These are phyloP conservation scores for Plagodis dolabraria DNA, from an alignment of 2,888 invertebrate species.

Conservation along the genomic window DNA sequence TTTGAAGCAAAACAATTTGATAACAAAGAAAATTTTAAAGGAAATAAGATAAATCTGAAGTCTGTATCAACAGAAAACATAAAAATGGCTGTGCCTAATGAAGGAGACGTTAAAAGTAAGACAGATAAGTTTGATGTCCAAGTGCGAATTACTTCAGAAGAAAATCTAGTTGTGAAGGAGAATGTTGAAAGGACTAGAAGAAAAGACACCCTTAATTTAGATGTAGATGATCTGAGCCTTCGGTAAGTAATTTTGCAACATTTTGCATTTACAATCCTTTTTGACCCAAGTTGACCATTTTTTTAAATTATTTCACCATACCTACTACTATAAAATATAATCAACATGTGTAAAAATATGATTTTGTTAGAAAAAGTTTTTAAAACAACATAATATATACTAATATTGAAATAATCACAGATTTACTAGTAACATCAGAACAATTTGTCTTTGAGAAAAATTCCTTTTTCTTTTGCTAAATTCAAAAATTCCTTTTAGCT, in stretches of 20 bases:
- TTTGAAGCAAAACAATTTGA: slow-evolving; percentile 60
- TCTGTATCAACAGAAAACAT: slow-evolving; percentile 67
- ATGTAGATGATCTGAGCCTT: slow-evolving; percentile 83
- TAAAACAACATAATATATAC: too few relatives aligned
- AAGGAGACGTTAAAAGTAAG: slow-evolving; percentile 70
- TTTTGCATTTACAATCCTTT: too few relatives aligned
- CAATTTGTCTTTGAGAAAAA: too few relatives aligned
- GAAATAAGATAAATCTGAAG: slow-evolving; percentile 61
- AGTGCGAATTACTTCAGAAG: slow-evolving; percentile 80
- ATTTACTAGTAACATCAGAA: too few relatives aligned
- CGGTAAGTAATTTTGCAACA: slow-evolving; percentile 53
- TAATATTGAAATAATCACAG: too few relatives aligned
- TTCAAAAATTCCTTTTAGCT: too few relatives aligned
- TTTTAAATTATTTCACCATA: too few relatives aligned
- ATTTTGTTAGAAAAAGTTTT: too few relatives aligned
- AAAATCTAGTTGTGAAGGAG: slow-evolving; percentile 74
- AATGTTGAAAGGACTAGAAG: slow-evolving; percentile 59
- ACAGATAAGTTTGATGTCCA: slow-evolving; percentile 79
- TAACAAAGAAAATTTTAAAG: slow-evolving; percentile 50
- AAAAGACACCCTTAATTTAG: slow-evolving; percentile 78
- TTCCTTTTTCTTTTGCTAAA: too few relatives aligned
- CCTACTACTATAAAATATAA: too few relatives aligned
- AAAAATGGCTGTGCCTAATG: slow-evolving; percentile 80
- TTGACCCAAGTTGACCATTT: too few relatives aligned
- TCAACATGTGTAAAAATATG: too few relatives aligned